Base-by-base conservation (phyloP, 2,113 vertebrate species). In the Nesogale talazaci region DNA sequence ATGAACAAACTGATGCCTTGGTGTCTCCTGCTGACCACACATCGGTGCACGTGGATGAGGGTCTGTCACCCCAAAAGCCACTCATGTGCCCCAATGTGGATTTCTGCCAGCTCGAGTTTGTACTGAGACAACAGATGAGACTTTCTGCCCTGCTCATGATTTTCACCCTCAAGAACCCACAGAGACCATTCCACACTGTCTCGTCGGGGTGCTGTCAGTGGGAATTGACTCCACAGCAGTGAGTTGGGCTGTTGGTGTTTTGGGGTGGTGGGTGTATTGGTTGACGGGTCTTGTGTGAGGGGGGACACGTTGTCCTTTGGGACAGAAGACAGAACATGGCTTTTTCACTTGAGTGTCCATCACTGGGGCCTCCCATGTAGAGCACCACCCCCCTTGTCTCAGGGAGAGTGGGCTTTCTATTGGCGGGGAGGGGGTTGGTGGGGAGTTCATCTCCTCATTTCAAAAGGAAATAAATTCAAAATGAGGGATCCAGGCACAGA, bases 381-480 rank as follows among this genome's bases (percentile, higher is more conserved):
- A 83, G 27, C 23, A 38, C 76, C 38, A 77, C 42, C 31, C 65
- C 67, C 36, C 42, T 56, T 42, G 2, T 10, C 2, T 77, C 25
- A 11, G 25, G 1, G 81, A 86, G 80, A 93, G 81, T 95, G 93
- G 83, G 86, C 14, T 86, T 93, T 95, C 89, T 94, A 36, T 92
- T 82, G n/a, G n/a, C n/a, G n/a, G n/a, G n/a, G n/a, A n/a, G n/a
- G n/a, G n/a, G n/a, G n/a, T n/a, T 78, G 12, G 15, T 83, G 87
- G 76, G 29, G 69, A 86, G 93, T 69, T 1, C 2, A 46, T 92
- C 91, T 92, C 82, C 65, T 94, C 29, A 27, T 76, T 95, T 96
- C 94, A 96, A 91, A 96, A 94, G 46, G 86, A 96, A 91, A 36
- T 69, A 84, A 61, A 82, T 83, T 94, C 92, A n/a, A 10, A 81